Percentiles rank a stretch among this genome's conserved stretches.
phyloP scores from a whole-genome alignment of 2,888 invertebrate species.

The Phortica okadai region DNA sequence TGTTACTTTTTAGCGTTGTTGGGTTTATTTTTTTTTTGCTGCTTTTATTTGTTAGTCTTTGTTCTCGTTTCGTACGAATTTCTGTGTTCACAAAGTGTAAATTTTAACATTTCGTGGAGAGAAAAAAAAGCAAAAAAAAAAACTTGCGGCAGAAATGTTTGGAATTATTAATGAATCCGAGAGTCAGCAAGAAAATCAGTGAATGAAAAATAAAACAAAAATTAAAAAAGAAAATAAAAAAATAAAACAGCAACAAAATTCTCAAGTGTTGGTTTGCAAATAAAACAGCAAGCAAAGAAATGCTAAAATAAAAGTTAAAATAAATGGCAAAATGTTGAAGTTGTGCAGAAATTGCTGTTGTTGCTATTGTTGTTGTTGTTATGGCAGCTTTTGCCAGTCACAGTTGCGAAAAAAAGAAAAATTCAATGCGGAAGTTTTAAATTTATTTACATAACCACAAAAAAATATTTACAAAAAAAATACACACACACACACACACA shows the following conservation, averaged over 20 bases:
- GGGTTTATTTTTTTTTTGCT: background rate
- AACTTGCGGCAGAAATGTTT: conserved; percentile 37
- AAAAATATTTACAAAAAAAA: conserved; percentile 55
- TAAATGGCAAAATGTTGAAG: conserved; percentile 15
- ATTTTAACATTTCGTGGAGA: conserved; percentile 53
- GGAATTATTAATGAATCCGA: conserved; percentile 67
- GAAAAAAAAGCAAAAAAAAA: conserved; percentile 15
- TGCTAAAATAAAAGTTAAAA: background rate
- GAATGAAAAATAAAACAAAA: conserved; percentile 13
- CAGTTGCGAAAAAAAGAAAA: conserved; percentile 28
- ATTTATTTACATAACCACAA: conserved; percentile 64
- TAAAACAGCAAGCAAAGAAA: conserved; percentile 5
- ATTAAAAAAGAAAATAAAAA: background rate
- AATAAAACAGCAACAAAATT: conserved; percentile 35
- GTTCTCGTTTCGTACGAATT: background rate
- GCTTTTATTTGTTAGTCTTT: too few relatives aligned
- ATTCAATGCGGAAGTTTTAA: conserved; percentile 53
- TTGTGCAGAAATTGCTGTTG: conserved; percentile 10
- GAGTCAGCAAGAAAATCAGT: conserved; percentile 38
- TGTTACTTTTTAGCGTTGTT: background rate
- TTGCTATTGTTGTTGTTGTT: conserved; percentile 4
- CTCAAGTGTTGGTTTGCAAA: background rate
- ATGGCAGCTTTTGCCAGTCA: conserved; percentile 19
- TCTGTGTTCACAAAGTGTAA: conserved; percentile 63
- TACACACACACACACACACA: conserved; percentile 56